These are phyloP conservation scores for Pteropus rufus DNA, from an alignment of 2,797 vertebrate species.

Conservation along the genomic window DNA sequence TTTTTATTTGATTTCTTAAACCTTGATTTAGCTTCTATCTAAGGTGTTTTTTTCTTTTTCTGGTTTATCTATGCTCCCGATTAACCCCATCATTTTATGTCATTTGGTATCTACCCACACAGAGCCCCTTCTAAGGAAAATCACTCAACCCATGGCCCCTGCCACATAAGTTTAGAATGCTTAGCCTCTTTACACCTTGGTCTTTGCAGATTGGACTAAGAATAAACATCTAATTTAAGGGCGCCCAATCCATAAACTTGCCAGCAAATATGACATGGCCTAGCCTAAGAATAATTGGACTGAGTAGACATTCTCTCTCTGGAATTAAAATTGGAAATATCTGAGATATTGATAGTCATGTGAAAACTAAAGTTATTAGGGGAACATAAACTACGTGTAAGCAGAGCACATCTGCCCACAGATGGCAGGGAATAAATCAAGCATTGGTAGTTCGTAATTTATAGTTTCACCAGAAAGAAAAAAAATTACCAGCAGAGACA, in stretches of 20 bases:
- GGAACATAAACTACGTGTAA: background rate
- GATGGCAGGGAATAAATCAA: background rate
- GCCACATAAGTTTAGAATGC: background rate
- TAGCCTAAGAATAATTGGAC: background rate
- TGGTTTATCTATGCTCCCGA: background rate
- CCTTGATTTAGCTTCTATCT: background rate
- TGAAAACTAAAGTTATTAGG: background rate
- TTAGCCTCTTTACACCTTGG: background rate
- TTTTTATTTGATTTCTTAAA: background rate
- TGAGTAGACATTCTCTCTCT: background rate
- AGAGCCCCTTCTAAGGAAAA: background rate
- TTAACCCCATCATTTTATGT: background rate
- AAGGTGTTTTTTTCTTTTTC: background rate
- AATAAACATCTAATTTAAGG: background rate
- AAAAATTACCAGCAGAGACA: background rate
- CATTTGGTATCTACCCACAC: background rate
- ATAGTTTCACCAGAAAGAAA: background rate
- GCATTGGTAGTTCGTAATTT: background rate
- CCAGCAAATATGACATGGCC: background rate
- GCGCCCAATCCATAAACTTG: background rate
- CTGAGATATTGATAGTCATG: background rate
- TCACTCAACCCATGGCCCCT: background rate
- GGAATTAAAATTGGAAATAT: background rate
- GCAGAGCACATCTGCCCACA: background rate
- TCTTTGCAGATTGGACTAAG: background rate